phyloP scores from a whole-genome alignment of 2,113 vertebrate genomes.

The Arothron firmamentum region DNA sequence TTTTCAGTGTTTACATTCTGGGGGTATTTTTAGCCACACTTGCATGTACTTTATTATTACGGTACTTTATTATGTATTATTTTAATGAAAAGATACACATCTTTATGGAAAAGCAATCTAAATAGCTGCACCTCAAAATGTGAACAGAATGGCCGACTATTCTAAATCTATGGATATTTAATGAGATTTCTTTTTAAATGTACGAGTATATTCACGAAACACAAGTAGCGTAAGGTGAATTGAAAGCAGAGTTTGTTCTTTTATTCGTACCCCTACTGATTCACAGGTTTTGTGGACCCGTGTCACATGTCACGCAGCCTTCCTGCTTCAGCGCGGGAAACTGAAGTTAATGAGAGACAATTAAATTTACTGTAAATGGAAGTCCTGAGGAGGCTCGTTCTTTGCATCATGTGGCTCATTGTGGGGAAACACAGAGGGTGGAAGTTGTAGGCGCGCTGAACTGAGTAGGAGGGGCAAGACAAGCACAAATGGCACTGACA shows the following conservation, averaged over 20 bases:
- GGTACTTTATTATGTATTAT: too few relatives aligned
- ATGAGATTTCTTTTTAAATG: too few relatives aligned
- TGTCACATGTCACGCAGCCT: constrained; percentile 16
- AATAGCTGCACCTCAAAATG: background rate
- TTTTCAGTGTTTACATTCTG: background rate
- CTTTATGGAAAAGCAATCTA: background rate
- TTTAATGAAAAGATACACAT: too few relatives aligned
- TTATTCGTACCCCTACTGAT: background rate
- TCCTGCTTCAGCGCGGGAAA: constrained; percentile 8
- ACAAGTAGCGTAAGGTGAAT: too few relatives aligned
- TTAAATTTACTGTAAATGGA: constrained; percentile 68
- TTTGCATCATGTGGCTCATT: constrained; percentile 32
- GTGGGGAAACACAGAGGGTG: background rate
- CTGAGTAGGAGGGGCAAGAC: too few relatives aligned
- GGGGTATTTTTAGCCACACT: background rate
- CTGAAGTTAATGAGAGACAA: constrained; percentile 59
- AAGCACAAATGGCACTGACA: too few relatives aligned
- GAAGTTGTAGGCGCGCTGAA: background rate
- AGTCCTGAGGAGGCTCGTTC: constrained; percentile 52
- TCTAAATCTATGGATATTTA: background rate
- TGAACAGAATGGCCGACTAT: too few relatives aligned
- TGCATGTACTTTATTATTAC: background rate
- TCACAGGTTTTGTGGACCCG: background rate
- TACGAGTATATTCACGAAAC: too few relatives aligned
- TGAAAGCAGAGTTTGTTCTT: too few relatives aligned